Conservation (phyloP, 2,113 vertebrate species). For the Grus americana region DNA sequence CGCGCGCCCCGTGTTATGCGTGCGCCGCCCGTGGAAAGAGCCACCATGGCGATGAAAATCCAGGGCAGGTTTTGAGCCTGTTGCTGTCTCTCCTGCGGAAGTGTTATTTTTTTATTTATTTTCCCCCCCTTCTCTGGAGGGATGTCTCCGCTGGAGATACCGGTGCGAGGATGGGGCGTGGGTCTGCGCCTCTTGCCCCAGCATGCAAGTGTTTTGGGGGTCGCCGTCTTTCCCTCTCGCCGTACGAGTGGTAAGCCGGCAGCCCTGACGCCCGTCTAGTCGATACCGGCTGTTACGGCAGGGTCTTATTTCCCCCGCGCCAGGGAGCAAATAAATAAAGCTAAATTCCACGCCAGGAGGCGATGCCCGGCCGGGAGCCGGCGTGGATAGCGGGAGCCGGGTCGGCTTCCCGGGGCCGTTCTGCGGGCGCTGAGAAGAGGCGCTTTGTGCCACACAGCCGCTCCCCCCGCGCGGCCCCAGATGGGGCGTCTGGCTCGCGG, state of each 20-base stretch:
- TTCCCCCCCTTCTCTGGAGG: too few species aligned
- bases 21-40: background rate
- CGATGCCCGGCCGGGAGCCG: background rate
- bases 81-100: background rate
- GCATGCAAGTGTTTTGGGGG: background rate
- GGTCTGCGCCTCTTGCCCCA: accelerated
- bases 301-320: accelerated
- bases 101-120: background rate
- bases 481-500: accelerated
- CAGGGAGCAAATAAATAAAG: background rate
- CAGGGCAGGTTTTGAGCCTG: background rate
- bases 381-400: background rate
- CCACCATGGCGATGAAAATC: accelerated
- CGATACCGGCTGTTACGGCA: background rate
- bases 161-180: background rate
- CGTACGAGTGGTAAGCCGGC: accelerated
- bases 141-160: background rate
- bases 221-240: accelerated
- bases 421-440: accelerated
- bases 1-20: accelerated
- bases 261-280: accelerated
- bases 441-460: background rate
- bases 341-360: accelerated
- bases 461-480: background rate
- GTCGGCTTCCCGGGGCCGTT: background rate